These are phyloP conservation scores for Hemichromis elongatus DNA, from an alignment of 2,113 vertebrate species.

Conservation along the genomic window DNA sequence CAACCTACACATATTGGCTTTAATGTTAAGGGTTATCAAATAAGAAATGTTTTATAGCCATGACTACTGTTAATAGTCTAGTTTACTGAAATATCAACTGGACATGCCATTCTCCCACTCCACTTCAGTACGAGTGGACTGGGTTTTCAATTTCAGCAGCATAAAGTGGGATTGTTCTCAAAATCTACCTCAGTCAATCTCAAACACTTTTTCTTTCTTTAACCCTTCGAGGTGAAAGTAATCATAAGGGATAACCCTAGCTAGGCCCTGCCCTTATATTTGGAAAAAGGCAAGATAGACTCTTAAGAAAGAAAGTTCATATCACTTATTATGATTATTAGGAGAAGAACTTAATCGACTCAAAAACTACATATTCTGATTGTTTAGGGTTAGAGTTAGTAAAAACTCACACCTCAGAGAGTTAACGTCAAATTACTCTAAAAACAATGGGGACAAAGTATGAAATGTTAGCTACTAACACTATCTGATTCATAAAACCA, in stretches of 20 bases:
- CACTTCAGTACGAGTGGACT: not conserved
- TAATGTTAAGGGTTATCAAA: not conserved
- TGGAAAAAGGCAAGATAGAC: not conserved
- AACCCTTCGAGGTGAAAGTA: not conserved
- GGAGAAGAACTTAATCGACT: not conserved
- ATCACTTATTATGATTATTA: not conserved
- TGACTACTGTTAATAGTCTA: not conserved
- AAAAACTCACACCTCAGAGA: not conserved
- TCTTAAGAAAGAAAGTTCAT: not conserved
- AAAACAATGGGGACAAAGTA: not conserved
- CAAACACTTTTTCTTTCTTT: not conserved
- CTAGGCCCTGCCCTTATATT: not conserved
- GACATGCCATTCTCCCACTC: not conserved
- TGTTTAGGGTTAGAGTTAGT: not conserved
- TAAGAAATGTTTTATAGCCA: not conserved
- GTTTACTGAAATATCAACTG: not conserved
- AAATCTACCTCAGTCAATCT: not conserved
- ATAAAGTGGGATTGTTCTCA: not conserved
- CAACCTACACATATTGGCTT: not conserved
- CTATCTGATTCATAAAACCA: not conserved
- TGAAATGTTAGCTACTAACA: not conserved
- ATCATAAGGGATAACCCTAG: not conserved
- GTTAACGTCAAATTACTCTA: not conserved
- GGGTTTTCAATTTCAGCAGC: not conserved
- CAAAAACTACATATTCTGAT: not conserved